Evolutionary conservation across 2,888 invertebrate genomes (phyloP).

Genomic region (Himalopsyche tibetana): DNA sequence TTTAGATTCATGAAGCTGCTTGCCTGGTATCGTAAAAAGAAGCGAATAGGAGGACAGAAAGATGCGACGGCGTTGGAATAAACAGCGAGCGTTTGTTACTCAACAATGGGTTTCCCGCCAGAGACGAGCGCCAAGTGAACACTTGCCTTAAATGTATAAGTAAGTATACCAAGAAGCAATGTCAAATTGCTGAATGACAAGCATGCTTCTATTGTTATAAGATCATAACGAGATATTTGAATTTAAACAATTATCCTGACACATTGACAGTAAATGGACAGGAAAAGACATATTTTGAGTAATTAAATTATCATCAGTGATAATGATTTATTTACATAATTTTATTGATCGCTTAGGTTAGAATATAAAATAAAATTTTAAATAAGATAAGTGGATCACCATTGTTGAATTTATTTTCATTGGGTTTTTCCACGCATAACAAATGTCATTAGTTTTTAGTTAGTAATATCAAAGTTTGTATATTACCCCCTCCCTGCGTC

Average conservation of each 20-base stretch:
- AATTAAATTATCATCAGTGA: too few relatives aligned
- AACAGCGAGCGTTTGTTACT: conserved; percentile 44
- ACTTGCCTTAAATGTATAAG: neutral
- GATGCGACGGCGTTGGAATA: conserved; percentile 22
- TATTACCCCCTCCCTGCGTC: too few relatives aligned
- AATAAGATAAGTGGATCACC: too few relatives aligned
- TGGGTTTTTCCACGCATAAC: too few relatives aligned
- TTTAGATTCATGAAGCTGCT: conserved; percentile 54
- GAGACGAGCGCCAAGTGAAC: conserved; percentile 33
- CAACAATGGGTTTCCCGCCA: conserved; percentile 1
- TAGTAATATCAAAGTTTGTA: too few relatives aligned
- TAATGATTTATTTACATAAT: too few relatives aligned
- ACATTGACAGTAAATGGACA: too few relatives aligned
- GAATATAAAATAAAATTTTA: too few relatives aligned
- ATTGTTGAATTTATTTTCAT: too few relatives aligned
- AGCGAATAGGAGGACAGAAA: conserved; percentile 20
- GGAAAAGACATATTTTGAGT: too few relatives aligned
- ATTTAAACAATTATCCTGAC: neutral
- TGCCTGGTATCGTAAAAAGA: conserved; percentile 49
- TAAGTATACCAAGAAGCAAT: neutral
- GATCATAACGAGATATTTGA: neutral
- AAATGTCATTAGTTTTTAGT: too few relatives aligned
- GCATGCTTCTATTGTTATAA: neutral
- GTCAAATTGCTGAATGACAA: neutral
- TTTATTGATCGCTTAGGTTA: too few relatives aligned